Evolutionary conservation across 2,888 invertebrate species (phyloP), one percentile per base, ranked within the genome.

Genomic region (Unio pictorum): DNA sequence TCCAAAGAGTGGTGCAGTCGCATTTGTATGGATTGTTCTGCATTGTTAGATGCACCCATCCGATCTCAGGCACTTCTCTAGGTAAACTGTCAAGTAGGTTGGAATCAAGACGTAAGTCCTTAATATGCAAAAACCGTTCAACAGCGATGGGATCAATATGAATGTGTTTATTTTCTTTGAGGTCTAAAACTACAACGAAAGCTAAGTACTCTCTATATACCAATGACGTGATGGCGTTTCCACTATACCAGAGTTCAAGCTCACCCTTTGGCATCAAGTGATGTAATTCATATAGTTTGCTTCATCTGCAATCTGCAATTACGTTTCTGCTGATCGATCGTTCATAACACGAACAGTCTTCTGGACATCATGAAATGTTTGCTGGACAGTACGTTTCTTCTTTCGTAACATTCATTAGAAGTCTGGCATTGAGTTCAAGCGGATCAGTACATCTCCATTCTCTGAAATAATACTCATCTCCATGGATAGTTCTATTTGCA

Each of bases 1-100:
- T 76, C 81, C 82, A 82, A 4, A 71, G 34, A 7, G 76, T 76
- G 7, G 75, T 67, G 61, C 82, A 82, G 55, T 82, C 81, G 65
- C 82, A 82, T 23, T 67, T 64, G 6, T 77, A 78, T 0, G 78
- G 79, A 68, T 82, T 82, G 28, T 66, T 65, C 15, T 69, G 58
- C 17, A 79, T 55, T 11, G 45, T 62, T 2, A 77, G 55, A 7
- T 45, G 45, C 45, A 3, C 15, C 45, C 45, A 45, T 11, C 15
- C 45, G 15, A 45, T 45, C 15, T 45, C 11, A 11, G 15, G 0
- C 45, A 45, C 45, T 11, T 45, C 15, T 45, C 34, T 55, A 11
- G 75, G 75, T 23, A 76, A 58, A 18, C 60, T 63, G 28, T 63
- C 63, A n/a, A 76, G 55, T 55, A 66, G 67, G 56, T 76, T 76